Base-by-base conservation (phyloP, 2,888 invertebrate genomes). In the Troides oblongomaculatus region DNA sequence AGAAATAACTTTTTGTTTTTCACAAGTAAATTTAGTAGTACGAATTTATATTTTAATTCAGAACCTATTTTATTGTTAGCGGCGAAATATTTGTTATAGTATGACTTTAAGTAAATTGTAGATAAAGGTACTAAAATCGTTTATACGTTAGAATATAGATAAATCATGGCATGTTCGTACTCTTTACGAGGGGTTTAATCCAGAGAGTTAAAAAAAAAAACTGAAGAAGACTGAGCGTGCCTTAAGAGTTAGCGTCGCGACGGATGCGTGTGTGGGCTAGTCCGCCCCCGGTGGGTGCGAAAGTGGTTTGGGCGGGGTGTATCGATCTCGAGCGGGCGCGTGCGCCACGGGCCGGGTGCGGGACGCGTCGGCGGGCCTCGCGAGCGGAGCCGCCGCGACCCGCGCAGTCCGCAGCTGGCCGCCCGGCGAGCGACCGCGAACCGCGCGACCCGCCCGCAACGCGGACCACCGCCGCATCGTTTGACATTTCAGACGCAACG, bases 391-490 rank as follows among this genome's bases (percentile, higher is more conserved):
- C 74, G 66, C 72, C 71, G 72, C 65, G 76, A 75, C 82, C 84
- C 88, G 89, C 90, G 89, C 90, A 90, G 90, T 91, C 87, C 86
- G 89, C 89, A 87, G 87, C 86, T 85, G 90, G 87, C 88, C 87
- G 84, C 83, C 85, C 83, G 85, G 85, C 87, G 84, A 85, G 84
- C 86, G 83, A 83, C 88, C 84, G 87, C 86, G 80, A 73, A 75
- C 78, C 77, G 76, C 76, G 75, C 69, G 72, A 72, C 69, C 76
- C 72, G 76, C 43, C 73, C 72, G 72, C 72, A 74, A 72, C 77
- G 67, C 75, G 72, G 74, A 62, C 21, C 46, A 12, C 46, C 46
- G 46, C 77, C 79, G 84, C 82, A 78, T 79, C 86, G 82, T 88
- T 84, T 87, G 85, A 88, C 89, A 84, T 86, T 85, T 85, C 76